Percentiles rank a stretch among this genome's conserved stretches.
Conservation (phyloP, 2,113 vertebrate genomes). For the Glaucomys volans region DNA sequence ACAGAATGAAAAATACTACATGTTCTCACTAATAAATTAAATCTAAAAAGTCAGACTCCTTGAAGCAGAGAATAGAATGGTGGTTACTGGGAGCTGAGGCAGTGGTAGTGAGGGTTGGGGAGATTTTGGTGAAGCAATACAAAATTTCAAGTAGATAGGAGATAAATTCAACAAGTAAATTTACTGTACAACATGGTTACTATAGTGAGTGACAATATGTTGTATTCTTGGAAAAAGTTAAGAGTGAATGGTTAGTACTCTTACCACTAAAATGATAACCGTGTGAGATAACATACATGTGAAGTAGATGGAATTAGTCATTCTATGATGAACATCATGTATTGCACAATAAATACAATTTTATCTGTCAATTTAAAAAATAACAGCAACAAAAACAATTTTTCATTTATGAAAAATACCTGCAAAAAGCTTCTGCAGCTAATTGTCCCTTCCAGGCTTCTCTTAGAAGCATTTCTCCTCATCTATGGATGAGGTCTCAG, state of each 20-base stretch:
- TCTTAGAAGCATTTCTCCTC: slow-evolving; percentile 6
- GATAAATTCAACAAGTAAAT: neutral
- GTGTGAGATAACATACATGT: neutral
- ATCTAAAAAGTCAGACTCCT: neutral
- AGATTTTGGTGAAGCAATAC: no score
- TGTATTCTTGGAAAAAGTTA: neutral
- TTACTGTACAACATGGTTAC: neutral
- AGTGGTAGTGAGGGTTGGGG: neutral
- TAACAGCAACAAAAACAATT: neutral
- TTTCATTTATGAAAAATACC: neutral
- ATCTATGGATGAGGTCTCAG: slow-evolving; percentile 40
- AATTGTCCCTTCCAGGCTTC: neutral
- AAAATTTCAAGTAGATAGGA: neutral
- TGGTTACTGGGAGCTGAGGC: neutral
- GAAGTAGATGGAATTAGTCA: neutral
- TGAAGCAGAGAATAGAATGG: neutral
- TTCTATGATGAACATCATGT: neutral
- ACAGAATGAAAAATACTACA: neutral
- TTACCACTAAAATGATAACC: neutral
- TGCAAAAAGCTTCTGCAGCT: neutral
- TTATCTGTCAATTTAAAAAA: neutral
- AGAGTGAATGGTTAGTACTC: neutral
- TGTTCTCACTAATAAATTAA: neutral
- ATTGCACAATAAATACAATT: neutral
- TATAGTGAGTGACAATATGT: neutral